Evolutionary conservation across 2,113 vertebrate species (phyloP), one percentile per base, ranked within the genome.

Genomic region (Neolamprologus sp.): DNA sequence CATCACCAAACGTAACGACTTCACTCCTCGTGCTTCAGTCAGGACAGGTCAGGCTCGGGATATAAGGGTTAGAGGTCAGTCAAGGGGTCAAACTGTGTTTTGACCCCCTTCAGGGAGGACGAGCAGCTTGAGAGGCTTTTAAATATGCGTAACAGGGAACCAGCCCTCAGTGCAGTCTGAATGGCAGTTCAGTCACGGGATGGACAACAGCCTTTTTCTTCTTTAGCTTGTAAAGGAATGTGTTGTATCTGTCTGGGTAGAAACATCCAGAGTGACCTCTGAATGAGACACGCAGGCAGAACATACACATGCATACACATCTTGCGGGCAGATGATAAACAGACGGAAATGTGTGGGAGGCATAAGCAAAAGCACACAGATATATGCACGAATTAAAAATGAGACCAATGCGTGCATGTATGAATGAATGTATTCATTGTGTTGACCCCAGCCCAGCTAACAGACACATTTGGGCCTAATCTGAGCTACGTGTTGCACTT

Each of bases 211-310:
- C 23, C 85, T 89, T 86, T 90, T 60, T 92, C 35, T 85, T 47
- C 33, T 73, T 19, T 26, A 3, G 54, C 82, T 9, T 23, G 73
- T 57, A 12, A 83, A 93, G 83, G 93, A 93, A 85, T 89, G 88
- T 49, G 57, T 91, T 42, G 87, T 79, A 82, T 93, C 87, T 91
- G 93, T 93, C 91, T 92, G 89, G 26, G 58, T 26, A 26, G 60
- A 58, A 81, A 87, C n/a, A 51, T 91, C 85, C 60, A 55, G n/a
- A 63, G 78, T 51, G 89, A 93, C 82, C 89, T 91, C 90, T 83
- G 80, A 81, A 12, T 40, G 51, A 54, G 30, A 16, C 47, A 9
- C 7, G 0, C 53, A 83, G 54, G 78, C 37, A 51, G 89, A 85
- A 45, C 5, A 85, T 5, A 54, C 82, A 78, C 45, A 35, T 14